Evolutionary conservation across 2,113 vertebrate genomes (phyloP).

Genomic region (Myrmecophaga tridactyla): DNA sequence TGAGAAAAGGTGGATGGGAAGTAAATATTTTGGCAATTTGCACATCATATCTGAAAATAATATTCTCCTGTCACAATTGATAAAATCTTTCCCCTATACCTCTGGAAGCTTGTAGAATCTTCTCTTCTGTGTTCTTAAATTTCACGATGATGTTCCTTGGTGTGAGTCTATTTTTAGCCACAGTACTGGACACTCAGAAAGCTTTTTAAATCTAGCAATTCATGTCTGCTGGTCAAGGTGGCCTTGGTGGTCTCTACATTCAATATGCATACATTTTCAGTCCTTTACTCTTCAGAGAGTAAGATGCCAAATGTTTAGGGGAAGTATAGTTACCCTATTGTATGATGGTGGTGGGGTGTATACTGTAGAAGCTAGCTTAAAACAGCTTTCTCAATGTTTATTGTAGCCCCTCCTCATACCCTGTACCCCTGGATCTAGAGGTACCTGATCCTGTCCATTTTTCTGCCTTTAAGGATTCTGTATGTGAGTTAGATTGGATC

Average conservation of each 20-base stretch:
- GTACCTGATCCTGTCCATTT: background rate
- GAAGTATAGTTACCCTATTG: background rate
- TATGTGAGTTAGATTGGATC: background rate
- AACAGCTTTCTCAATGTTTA: background rate
- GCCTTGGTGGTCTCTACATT: background rate
- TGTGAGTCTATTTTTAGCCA: background rate
- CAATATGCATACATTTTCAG: background rate
- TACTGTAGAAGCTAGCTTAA: background rate
- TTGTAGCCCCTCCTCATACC: background rate
- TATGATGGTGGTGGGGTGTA: background rate
- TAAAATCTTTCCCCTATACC: background rate
- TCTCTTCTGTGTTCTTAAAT: slow-evolving; percentile 1
- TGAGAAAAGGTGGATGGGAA: background rate
- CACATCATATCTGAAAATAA: background rate
- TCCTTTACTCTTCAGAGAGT: background rate
- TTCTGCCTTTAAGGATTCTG: background rate
- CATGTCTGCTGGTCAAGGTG: background rate
- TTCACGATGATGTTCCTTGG: background rate
- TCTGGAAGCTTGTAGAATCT: background rate
- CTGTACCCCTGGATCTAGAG: background rate
- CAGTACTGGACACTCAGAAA: background rate
- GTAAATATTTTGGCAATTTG: background rate
- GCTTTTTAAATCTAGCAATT: background rate
- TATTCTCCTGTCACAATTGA: background rate
- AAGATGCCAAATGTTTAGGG: background rate